Evolutionary conservation across 2,113 vertebrate species (phyloP), one percentile per base, ranked within the genome.

Genomic region (Gymnarchus niloticus): DNA sequence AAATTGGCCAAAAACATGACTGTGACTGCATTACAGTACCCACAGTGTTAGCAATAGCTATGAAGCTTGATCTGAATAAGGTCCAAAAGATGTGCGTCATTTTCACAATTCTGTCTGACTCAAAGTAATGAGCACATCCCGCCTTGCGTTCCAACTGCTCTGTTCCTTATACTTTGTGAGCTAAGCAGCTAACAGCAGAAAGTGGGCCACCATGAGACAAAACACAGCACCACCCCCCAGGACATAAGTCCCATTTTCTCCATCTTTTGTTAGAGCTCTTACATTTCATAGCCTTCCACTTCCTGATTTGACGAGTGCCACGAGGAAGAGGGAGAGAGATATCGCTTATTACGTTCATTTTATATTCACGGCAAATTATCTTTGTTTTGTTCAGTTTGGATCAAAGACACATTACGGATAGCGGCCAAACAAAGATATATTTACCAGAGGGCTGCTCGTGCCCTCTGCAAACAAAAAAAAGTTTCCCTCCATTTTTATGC

Each of bases 201-300:
- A 93, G 83, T 93, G 90, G 93, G 92, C 91, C 92, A 92, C 84
- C 25, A 85, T 89, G 87, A 91, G 89, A 88, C 89, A 90, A 90
- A 92, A 88, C 89, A 82, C 83, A 88, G 88, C 88, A 83, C 81
- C 90, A 54, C 51, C 91, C 93, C 91, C 7, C 77, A 89, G 89
- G 93, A 94, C 91, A 91, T 88, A 89, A 91, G 91, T 91, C 89
- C 91, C 90, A 91, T 92, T 89, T 90, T 84, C 81, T 48, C 86
- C 81, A 37, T 92, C 91, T 91, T 92, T 92, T 92, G 88, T 88
- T 88, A 91, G 91, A 92, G 91, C 88, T 87, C 89, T 88, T 86
- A 88, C 89, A 73, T 91, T 90, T 89, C 61, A 54, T 86, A 87
- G 85, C 77, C 89, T 81, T 85, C 80, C 81, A 87, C 84, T 87